Percentiles rank a stretch among this genome's conserved stretches.
phyloP scores from a whole-genome alignment of 2,888 invertebrate genomes.

The Harpalus rubripes region DNA sequence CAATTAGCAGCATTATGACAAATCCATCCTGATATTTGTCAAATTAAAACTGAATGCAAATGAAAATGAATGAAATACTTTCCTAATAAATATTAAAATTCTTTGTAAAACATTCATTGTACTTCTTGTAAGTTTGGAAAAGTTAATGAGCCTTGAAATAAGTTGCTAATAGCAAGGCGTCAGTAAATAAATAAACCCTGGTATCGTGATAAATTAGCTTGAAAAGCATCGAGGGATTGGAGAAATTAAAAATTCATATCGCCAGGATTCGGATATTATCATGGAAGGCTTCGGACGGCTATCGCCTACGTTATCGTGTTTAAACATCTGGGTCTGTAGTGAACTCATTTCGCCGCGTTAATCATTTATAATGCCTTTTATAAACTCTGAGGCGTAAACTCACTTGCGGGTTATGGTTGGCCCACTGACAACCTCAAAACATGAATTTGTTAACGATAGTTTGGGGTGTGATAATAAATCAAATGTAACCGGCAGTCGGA shows the following conservation, averaged over 20 bases:
- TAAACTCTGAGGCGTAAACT: slow-evolving; percentile 17
- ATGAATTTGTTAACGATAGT: background rate
- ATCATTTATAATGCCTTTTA: slow-evolving; percentile 44
- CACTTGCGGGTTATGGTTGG: background rate
- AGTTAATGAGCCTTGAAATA: background rate
- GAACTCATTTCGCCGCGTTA: slow-evolving; percentile 38
- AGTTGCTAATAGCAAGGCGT: background rate
- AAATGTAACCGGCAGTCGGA: too few species aligned
- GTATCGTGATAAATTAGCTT: slow-evolving; percentile 41
- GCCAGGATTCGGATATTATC: slow-evolving; percentile 30
- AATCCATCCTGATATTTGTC: background rate
- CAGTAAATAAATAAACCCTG: slow-evolving; percentile 7
- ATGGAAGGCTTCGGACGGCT: background rate
- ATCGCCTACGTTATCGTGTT: slow-evolving; percentile 31
- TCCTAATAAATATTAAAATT: background rate
- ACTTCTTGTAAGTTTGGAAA: background rate
- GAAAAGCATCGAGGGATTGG: slow-evolving; percentile 35
- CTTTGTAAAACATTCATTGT: background rate
- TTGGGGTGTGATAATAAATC: background rate
- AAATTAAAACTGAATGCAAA: background rate
- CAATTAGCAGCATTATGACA: background rate
- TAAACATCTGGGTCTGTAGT: slow-evolving; percentile 44
- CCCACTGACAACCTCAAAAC: background rate
- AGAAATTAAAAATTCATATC: slow-evolving; percentile 37
- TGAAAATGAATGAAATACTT: background rate